Evolutionary conservation across 2,888 invertebrate species (phyloP).

Genomic region (Athrips mouffetella): DNA sequence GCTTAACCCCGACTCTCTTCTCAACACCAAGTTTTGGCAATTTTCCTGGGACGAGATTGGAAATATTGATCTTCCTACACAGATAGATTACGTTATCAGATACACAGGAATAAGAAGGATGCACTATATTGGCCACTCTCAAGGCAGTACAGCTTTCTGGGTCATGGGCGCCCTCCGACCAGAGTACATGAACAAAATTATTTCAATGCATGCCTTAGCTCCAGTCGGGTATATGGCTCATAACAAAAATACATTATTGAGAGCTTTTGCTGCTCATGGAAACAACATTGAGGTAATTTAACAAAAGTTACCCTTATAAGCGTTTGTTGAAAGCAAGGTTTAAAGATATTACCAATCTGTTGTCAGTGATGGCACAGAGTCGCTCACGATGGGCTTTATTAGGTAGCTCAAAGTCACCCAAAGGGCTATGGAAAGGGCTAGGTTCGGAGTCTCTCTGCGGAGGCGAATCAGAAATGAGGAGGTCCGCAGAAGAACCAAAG

Average conservation of each 20-base stretch:
- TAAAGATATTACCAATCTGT: too few species aligned
- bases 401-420: too few species aligned
- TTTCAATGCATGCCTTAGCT: slow-evolving; percentile 82
- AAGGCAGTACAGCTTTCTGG: slow-evolving; percentile 82
- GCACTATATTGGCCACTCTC: slow-evolving; percentile 90
- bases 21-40: slow-evolving; percentile 78
- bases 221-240: slow-evolving; percentile 82
- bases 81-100: slow-evolving; percentile 84
- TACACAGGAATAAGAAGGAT: slow-evolving; percentile 78
- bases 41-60: slow-evolving; percentile 93
- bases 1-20: slow-evolving; percentile 50
- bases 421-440: too few species aligned
- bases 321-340: too few species aligned
- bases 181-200: slow-evolving; percentile 82
- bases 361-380: too few species aligned
- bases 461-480: too few species aligned
- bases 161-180: slow-evolving; percentile 82
- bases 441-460: too few species aligned
- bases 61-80: slow-evolving; percentile 86
- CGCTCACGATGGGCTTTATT: too few species aligned
- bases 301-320: too few species aligned
- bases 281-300: slow-evolving; percentile 59
- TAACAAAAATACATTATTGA: slow-evolving; percentile 69
- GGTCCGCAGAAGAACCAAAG: too few species aligned
- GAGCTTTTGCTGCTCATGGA: slow-evolving; percentile 57